A percentile compares a stretch with the other conserved stretches of the same genome.
These are phyloP conservation scores for Hemicentrotus pulcherrimus DNA, from an alignment of 35 echinoderm and acorn worm species.

Conservation along the genomic window DNA sequence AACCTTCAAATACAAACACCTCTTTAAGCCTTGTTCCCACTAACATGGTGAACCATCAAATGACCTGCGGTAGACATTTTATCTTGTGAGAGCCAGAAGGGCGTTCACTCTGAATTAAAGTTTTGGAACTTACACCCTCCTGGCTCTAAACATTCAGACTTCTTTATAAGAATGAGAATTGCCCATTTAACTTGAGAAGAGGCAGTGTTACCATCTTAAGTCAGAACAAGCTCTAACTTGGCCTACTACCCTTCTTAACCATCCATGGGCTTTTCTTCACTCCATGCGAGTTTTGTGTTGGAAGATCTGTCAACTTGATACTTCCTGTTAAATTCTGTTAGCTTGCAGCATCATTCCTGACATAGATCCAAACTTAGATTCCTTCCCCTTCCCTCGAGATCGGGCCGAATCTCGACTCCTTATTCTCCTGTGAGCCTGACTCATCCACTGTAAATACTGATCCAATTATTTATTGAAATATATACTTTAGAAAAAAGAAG, in stretches of 20 bases:
- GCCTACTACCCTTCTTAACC: background rate
- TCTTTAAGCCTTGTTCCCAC: background rate
- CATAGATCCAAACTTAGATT: conserved; percentile 19
- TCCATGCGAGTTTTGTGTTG: background rate
- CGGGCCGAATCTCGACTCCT: background rate
- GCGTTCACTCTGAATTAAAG: too few relatives aligned
- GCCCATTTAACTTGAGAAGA: too few relatives aligned
- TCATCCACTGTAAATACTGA: background rate
- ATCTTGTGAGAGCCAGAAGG: too few relatives aligned
- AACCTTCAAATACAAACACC: background rate
- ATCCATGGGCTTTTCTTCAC: background rate
- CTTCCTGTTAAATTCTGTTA: background rate
- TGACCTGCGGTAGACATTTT: background rate
- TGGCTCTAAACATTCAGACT: too few relatives aligned
- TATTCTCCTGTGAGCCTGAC: background rate
- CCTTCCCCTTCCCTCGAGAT: background rate
- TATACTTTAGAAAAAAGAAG: background rate
- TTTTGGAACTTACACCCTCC: too few relatives aligned
- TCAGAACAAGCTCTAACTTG: background rate
- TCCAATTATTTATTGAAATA: conserved; percentile 15
- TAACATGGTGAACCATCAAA: background rate
- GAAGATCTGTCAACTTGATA: conserved; percentile 3
- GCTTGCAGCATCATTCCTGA: conserved; percentile 8
- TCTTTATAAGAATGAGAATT: too few relatives aligned
- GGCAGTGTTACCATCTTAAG: background rate